Evolutionary conservation across 2,113 vertebrate genomes (phyloP), one percentile per base, ranked within the genome.

Genomic region (Eulemur macaco): DNA sequence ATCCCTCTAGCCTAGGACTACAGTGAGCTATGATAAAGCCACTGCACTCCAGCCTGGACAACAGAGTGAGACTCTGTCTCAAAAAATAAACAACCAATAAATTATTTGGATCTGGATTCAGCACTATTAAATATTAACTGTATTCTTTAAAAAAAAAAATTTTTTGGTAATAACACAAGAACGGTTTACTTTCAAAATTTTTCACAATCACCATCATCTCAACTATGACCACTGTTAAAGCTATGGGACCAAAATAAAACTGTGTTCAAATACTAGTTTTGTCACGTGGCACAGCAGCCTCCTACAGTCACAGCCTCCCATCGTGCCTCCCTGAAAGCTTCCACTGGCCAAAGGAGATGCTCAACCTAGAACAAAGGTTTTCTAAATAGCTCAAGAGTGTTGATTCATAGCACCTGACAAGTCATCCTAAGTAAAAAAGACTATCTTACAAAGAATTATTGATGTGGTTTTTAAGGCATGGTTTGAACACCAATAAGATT

Each of bases 161-260:
- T 84, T 71, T 58, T 64, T 50, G 29, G 10, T 31, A 91, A 31
- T 73, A 80, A 11, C 58, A 89, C 23, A 91, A 78, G 47, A 92
- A 92, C 1, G 73, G 39, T 86, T 96, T 52, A 92, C 37, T 74
- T 94, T 91, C 58, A 71, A 37, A 90, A 17, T 81, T 89, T 80
- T 80, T 47, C 78, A 87, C 50, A 82, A 1, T 50, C 45, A 45
- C 25, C 52, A 89, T 52, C 47, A 87, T 86, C 60, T 78, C 80
- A 58, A 88, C n/a, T 54, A 87, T 37, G 73, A 90, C 47, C 63
- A 31, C 23, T 90, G 71, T 86, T 68, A 94, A 81, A 94, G n/a
- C 27, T 81, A 76, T 23, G 58, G n/a, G 45, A 39, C 69, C 60
- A 74, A 89, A 83, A 63, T 63, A 78, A 60, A 89, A 56, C 23